Percentiles rank a stretch among this genome's conserved stretches.
Conservation (phyloP, 2,797 vertebrate species). For the Selene dorsalis region DNA sequence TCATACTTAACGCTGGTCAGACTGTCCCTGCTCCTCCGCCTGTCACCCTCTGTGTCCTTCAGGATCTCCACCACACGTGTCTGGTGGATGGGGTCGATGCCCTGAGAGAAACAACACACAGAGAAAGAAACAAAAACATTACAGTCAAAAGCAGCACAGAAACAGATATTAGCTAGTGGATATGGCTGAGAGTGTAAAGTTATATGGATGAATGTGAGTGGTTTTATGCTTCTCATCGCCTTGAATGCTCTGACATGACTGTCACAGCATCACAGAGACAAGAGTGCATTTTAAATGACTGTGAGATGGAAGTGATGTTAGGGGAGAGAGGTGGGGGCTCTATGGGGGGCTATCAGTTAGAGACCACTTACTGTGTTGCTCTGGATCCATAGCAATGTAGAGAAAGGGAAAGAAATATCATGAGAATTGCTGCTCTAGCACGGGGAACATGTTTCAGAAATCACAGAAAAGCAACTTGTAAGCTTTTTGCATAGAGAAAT, state of each 20-base stretch:
- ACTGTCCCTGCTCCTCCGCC: constrained; percentile 87
- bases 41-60: constrained; percentile 90
- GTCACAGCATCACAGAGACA: constrained; percentile 34
- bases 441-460: constrained; percentile 18
- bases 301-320: constrained; percentile 71
- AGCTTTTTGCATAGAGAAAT: constrained; percentile 24
- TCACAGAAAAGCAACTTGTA: constrained; percentile 24
- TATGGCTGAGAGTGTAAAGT: constrained; percentile 27
- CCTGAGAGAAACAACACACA: constrained; percentile 79
- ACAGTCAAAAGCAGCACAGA: not conserved
- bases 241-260: constrained; percentile 7
- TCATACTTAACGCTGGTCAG: constrained; percentile 94
- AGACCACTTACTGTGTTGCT: constrained; percentile 87
- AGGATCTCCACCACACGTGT: constrained; percentile 96
- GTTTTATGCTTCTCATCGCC: constrained; percentile 33
- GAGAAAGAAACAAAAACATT: not conserved
- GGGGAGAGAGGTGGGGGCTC: constrained; percentile 51
- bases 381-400: constrained; percentile 83
- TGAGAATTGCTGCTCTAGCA: constrained; percentile 68
- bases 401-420: constrained; percentile 77
- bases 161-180: not conserved
- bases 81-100: constrained; percentile 95
- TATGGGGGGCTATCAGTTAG: constrained; percentile 57
- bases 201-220: constrained; percentile 50
- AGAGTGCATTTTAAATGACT: constrained; percentile 37